These are phyloP conservation scores for Timandra comae DNA, from an alignment of 2,888 invertebrate genomes.

Conservation along the genomic window DNA sequence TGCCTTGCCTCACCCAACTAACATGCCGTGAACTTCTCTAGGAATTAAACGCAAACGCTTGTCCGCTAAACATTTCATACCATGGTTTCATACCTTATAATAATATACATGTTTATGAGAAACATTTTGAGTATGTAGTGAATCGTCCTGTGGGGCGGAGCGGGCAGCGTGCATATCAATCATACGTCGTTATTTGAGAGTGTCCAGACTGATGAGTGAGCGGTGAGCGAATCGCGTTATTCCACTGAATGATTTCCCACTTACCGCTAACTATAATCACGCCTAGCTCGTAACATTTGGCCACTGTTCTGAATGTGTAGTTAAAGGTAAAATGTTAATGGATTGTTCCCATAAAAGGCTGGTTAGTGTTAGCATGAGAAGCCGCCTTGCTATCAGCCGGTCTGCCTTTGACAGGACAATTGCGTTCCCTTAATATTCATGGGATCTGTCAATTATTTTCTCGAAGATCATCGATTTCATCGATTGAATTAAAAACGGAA, in stretches of 20 bases:
- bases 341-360: conserved; percentile 55
- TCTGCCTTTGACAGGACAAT: conserved; percentile 46
- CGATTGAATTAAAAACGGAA: conserved; percentile 24
- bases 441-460: conserved; percentile 43
- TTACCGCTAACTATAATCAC: conserved; percentile 39
- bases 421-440: conserved; percentile 47
- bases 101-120: no score
- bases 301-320: conserved; percentile 40
- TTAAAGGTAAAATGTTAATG: conserved; percentile 57
- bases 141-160: no score
- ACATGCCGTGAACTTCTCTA: conserved; percentile 11
- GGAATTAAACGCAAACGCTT: conserved; percentile 12
- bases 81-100: no score
- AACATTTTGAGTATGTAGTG: no score
- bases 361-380: conserved; percentile 38
- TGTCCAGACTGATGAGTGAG: no score
- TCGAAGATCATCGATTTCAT: conserved; percentile 22
- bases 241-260: no score
- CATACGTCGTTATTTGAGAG: no score
- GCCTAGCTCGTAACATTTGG: conserved; percentile 40
- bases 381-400: conserved; percentile 34
- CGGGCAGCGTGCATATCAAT: no score
- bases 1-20: conserved; percentile 14
- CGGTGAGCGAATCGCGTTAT: background rate
- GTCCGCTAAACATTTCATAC: no score